Conservation (phyloP, 2,888 invertebrate genomes). For the Ormyrus rosae region DNA sequence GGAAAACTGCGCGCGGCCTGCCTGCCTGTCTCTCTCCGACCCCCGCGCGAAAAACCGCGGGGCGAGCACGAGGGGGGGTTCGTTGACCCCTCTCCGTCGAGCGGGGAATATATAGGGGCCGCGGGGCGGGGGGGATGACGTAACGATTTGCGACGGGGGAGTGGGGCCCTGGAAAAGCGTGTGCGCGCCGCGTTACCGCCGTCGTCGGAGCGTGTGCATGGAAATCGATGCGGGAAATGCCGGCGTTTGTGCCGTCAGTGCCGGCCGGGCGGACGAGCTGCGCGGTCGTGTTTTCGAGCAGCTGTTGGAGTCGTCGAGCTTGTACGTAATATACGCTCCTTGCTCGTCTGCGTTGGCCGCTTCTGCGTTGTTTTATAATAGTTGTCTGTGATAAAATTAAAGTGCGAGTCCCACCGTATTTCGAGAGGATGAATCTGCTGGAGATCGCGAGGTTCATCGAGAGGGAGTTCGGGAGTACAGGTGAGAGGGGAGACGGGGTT, state of each 20-base stretch:
- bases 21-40: too few species aligned
- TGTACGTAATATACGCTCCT: too few species aligned
- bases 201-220: neutral
- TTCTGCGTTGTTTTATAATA: neutral
- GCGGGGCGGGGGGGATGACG: slow-evolving; percentile 21
- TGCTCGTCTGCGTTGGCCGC: neutral
- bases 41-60: slow-evolving; percentile 13
- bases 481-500: too few species aligned
- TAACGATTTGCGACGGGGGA: slow-evolving; percentile 15
- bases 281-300: neutral
- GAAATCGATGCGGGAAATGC: slow-evolving; percentile 45
- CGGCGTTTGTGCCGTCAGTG: neutral
- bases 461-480: slow-evolving; percentile 18
- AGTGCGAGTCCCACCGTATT: slow-evolving; percentile 70
- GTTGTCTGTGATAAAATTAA: too few species aligned
- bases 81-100: slow-evolving; percentile 17
- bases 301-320: too few species aligned
- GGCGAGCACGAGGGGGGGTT: neutral
- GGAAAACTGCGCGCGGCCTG: slow-evolving; percentile 26
- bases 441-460: slow-evolving; percentile 49
- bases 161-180: slow-evolving; percentile 20
- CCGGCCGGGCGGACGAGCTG: neutral
- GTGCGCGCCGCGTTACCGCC: too few species aligned
- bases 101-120: slow-evolving; percentile 3
- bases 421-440: slow-evolving; percentile 75